phyloP scores from a whole-genome alignment of 2,113 vertebrate species.

The Bubo blakistoni region DNA sequence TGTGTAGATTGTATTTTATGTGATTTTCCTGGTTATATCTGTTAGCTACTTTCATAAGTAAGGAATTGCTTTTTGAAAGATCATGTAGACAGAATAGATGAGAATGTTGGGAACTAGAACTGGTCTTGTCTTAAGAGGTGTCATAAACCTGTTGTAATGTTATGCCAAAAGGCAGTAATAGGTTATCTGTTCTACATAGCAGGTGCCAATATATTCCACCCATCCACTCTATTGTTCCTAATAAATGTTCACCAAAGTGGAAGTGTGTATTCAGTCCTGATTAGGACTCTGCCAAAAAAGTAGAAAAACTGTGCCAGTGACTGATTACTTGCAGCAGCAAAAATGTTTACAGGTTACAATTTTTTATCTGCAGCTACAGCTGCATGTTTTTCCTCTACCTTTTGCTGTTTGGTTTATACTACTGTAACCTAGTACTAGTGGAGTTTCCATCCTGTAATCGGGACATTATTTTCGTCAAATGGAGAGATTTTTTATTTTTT shows the following conservation, averaged over 20 bases:
- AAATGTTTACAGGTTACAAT: background rate
- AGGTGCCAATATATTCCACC: background rate
- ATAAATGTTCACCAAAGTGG: background rate
- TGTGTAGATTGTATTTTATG: rapidly evolving
- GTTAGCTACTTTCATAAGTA: background rate
- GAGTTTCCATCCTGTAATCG: background rate
- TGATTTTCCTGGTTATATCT: background rate
- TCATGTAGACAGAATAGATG: background rate
- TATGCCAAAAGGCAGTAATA: background rate
- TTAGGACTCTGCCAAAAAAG: background rate
- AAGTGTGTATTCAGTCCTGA: background rate
- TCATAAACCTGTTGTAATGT: background rate
- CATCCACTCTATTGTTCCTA: background rate
- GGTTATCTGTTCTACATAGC: background rate
- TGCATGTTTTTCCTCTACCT: background rate
- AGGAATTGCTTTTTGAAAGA: background rate
- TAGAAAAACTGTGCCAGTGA: background rate
- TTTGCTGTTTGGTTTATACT: background rate
- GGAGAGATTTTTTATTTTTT: background rate
- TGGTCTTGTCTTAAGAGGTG: background rate
- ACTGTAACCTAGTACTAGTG: background rate
- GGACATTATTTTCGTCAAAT: background rate
- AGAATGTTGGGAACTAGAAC: background rate
- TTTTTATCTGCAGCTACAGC: background rate
- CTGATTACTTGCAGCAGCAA: background rate